phyloP scores from a whole-genome alignment of 2,888 invertebrate species.

The Diaperis boleti region DNA sequence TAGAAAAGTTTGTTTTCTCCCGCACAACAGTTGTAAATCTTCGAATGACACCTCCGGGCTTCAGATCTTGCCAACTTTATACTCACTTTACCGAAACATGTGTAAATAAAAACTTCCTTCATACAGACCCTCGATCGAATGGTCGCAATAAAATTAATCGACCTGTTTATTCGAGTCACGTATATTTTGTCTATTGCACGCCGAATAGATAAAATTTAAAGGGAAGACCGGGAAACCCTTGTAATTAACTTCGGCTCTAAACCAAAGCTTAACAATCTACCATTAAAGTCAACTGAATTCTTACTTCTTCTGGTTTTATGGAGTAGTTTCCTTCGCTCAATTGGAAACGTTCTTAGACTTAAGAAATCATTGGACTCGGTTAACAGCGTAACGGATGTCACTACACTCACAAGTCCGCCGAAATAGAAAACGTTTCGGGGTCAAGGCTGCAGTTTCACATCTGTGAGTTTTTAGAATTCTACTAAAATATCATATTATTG shows the following conservation, averaged over 20 bases:
- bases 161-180: constrained; percentile 32
- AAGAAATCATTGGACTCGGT: constrained; percentile 37
- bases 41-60: constrained; percentile 53
- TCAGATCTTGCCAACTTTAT: constrained; percentile 46
- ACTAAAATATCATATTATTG: too few species aligned
- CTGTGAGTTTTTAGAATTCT: too few species aligned
- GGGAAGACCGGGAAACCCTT: constrained; percentile 47
- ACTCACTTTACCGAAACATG: constrained; percentile 50
- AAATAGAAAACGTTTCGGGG: too few species aligned
- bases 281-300: constrained; percentile 57
- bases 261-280: constrained; percentile 57
- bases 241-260: constrained; percentile 54
- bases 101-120: constrained; percentile 41
- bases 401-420: background rate
- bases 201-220: constrained; percentile 50
- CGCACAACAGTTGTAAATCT: constrained; percentile 54
- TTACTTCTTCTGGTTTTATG: constrained; percentile 56
- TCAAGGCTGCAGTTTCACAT: too few species aligned
- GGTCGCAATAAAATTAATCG: constrained; percentile 21
- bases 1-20: constrained; percentile 53
- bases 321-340: constrained; percentile 52
- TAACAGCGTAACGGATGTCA: background rate
- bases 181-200: constrained; percentile 33
- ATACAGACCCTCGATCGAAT: background rate
- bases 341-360: constrained; percentile 48